Evolutionary conservation across 92 coral and sea anemone genomes (phyloP).

Genomic region (Galaxea fascicularis): DNA sequence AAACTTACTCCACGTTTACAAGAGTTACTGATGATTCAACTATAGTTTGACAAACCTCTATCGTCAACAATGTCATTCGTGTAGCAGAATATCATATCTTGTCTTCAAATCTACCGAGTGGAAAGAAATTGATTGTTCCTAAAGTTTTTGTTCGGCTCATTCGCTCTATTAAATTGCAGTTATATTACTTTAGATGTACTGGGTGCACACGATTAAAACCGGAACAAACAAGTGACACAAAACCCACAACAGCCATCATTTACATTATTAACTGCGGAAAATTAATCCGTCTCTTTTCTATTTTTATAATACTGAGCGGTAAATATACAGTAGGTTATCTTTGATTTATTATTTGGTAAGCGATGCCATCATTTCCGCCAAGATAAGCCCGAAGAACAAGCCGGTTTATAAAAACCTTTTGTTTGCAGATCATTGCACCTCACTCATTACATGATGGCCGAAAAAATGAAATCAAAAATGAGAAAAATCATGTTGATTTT

Average conservation of each 20-base stretch:
- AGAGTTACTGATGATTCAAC: too few relatives aligned
- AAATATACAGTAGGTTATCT: background rate
- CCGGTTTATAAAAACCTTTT: background rate
- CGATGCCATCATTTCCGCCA: background rate
- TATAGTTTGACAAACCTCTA: too few relatives aligned
- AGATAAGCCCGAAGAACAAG: background rate
- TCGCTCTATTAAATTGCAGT: background rate
- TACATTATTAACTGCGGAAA: background rate
- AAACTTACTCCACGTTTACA: too few relatives aligned
- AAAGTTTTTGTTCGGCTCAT: too few relatives aligned
- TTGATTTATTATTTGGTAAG: background rate
- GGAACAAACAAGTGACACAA: conserved; percentile 21
- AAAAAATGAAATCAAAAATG: background rate
- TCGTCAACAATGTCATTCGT: too few relatives aligned
- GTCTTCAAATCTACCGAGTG: too few relatives aligned
- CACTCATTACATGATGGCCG: too few relatives aligned
- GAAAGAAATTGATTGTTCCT: too few relatives aligned
- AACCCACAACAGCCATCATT: background rate
- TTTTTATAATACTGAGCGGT: background rate
- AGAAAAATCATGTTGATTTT: background rate
- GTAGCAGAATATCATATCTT: too few relatives aligned
- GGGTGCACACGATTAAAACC: background rate
- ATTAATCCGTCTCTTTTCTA: conserved; percentile 34
- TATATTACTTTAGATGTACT: background rate
- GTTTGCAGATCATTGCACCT: background rate